Base-by-base conservation (phyloP, 2,888 invertebrate genomes). In the Metalampra italica region DNA sequence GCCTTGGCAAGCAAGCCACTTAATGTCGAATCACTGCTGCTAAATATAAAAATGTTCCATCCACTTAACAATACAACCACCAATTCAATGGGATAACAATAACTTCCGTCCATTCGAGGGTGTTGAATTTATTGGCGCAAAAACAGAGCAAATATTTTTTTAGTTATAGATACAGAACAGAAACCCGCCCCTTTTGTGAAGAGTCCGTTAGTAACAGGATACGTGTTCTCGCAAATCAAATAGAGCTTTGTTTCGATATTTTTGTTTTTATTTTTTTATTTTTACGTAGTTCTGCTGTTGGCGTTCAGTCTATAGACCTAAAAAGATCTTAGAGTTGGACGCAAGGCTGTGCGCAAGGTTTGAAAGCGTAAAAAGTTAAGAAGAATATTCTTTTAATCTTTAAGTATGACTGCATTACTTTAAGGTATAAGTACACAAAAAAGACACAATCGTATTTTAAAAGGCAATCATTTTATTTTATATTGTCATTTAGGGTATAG, bases 151-250 rank as follows among this genome's bases (percentile, higher is more conserved):
- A 56, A 60, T 52, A 55, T 56, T 60, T 58, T 55, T 58, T 60
- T 50, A 38, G 43, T 29, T 12, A 45, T 40, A 50, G 13, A n/a
- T 22, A 22, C 22, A 22, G 22, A 49, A 51, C 48, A 45, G 34
- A 52, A 47, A 47, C 45, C 48, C 49, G 43, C 53, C 56, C 52
- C 39, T 52, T 53, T 48, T 55, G 43, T 44, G 29, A 37, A 46
- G 42, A 42, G 45, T 39, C 37, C 22, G 53, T 48, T 50, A 46
- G 14, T 58, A 57, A 62, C 53, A 47, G 53, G 45, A 54, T 59
- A 66, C 70, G 68, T 71, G 70, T 58, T 62, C 52, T 54, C 54
- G 62, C 65, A 68, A 65, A 68, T 68, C 64, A 65, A 70, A 71
- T 53, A 62, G 58, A 62, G 67, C 64, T 69, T 62, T 59, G 59